A percentile compares a stretch with the other conserved stretches of the same genome.
Conservation (phyloP, 2,113 vertebrate genomes). For the Burhinus oedicnemus region DNA sequence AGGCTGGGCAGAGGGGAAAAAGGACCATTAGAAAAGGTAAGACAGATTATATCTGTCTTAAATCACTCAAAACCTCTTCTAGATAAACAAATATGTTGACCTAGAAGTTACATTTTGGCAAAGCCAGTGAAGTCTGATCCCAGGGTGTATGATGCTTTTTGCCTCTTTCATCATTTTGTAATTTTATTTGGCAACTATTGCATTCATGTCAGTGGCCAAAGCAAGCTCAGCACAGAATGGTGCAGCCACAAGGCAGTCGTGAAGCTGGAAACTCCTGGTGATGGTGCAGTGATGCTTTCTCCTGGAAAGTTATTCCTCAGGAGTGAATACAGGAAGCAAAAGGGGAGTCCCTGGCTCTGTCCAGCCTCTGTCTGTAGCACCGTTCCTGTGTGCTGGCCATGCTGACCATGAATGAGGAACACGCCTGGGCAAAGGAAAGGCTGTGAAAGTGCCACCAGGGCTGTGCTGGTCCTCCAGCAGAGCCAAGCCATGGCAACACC, state of each 20-base stretch:
- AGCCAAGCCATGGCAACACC: not conserved
- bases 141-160: not conserved
- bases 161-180: not conserved
- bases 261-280: not conserved
- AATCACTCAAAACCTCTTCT: not conserved
- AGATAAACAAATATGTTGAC: not conserved
- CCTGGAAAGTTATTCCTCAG: not conserved
- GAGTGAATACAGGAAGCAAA: not conserved
- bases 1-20: not conserved
- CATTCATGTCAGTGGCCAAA: not conserved
- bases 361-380: not conserved
- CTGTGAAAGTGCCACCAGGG: not conserved
- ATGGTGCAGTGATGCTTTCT: not conserved
- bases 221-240: not conserved
- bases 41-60: not conserved
- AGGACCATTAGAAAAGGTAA: not conserved
- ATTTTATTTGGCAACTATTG: not conserved
- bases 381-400: not conserved
- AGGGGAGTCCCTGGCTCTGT: not conserved
- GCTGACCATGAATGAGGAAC: not conserved
- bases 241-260: accelerated
- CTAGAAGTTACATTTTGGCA: not conserved
- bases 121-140: not conserved
- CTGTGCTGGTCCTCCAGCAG: not conserved
- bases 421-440: not conserved